Percentiles rank a stretch among this genome's conserved stretches.
Conservation (phyloP, 2,113 vertebrate species). For the Strix aluco region DNA sequence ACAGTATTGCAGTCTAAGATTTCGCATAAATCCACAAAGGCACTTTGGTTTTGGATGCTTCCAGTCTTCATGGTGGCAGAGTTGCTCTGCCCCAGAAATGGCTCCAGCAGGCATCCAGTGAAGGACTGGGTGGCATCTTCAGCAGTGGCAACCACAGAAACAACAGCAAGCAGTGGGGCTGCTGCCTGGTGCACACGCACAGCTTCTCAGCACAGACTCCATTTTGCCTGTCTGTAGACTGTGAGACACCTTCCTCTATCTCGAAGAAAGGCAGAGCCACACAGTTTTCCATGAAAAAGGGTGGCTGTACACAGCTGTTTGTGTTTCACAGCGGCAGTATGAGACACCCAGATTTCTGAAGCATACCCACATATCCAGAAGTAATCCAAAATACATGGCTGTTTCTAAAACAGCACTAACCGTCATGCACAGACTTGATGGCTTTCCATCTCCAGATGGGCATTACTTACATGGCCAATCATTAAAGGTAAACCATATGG, state of each 20-base stretch:
- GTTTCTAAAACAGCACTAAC: not conserved
- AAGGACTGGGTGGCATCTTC: not conserved
- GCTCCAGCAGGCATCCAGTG: not conserved
- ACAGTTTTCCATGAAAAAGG: not conserved
- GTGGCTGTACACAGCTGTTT: not conserved
- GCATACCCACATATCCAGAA: not conserved
- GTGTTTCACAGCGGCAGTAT: not conserved
- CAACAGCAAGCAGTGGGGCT: not conserved
- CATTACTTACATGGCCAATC: not conserved
- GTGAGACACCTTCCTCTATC: not conserved
- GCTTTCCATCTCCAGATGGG: not conserved
- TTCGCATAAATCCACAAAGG: not conserved
- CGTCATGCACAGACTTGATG: not conserved
- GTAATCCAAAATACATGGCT: not conserved
- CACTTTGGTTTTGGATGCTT: not conserved
- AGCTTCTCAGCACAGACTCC: not conserved
- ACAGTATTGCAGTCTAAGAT: not conserved
- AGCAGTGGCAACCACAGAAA: not conserved
- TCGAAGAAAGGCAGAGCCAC: not conserved
- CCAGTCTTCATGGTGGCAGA: not conserved
- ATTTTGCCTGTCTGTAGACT: rapidly evolving
- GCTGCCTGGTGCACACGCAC: rapidly evolving
- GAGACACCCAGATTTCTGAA: not conserved
- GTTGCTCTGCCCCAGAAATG: not conserved
- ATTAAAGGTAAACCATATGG: not conserved